These are phyloP conservation scores for Megaceryle torquata DNA, from an alignment of 2,113 vertebrate species.

Conservation along the genomic window DNA sequence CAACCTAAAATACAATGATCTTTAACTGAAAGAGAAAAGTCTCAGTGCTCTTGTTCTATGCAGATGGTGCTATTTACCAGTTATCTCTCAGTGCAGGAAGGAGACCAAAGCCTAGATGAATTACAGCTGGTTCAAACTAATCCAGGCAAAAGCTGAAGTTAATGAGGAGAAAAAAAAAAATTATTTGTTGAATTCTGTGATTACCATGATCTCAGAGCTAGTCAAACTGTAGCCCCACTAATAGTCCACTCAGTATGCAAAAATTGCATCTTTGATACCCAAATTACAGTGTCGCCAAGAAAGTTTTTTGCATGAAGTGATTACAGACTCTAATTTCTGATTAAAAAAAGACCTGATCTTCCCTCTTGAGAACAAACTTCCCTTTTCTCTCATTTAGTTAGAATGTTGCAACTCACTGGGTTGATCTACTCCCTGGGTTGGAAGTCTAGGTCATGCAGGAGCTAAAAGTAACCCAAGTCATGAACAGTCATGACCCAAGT, in stretches of 20 bases:
- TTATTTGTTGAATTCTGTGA: slow-evolving; percentile 10
- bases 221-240: background rate
- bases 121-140: slow-evolving; percentile 35
- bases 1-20: background rate
- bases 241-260: background rate
- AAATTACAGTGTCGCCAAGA: background rate
- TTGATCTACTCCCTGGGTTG: background rate
- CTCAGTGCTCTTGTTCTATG: background rate
- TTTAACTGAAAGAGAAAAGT: background rate
- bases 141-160: slow-evolving; percentile 22
- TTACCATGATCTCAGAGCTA: background rate
- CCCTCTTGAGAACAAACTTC: background rate
- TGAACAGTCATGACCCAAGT: background rate
- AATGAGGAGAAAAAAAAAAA: background rate
- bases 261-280: background rate
- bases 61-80: slow-evolving; percentile 57
- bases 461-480: background rate
- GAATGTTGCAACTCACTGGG: background rate
- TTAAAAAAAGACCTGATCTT: background rate
- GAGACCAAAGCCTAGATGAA: slow-evolving; percentile 22
- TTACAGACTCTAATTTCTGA: background rate
- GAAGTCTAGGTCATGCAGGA: background rate
- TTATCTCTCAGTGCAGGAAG: slow-evolving; percentile 3
- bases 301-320: background rate
- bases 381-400: background rate